phyloP scores from a whole-genome alignment of 2,888 invertebrate species.

The Microchrysa polita region DNA sequence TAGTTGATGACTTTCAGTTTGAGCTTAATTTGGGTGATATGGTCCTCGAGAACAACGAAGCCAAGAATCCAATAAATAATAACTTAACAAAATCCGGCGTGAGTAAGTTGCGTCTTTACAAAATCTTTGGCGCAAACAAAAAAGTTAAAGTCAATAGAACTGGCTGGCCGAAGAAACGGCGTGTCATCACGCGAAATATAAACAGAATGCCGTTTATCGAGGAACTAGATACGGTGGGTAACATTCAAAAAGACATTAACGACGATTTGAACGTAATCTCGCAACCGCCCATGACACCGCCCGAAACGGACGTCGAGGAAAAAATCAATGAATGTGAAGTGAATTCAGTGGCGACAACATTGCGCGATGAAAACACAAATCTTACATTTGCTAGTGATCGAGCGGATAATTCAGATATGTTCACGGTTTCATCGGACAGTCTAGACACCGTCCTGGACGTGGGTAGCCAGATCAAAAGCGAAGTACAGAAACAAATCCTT shows the following conservation, averaged over 20 bases:
- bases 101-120: conserved; percentile 45
- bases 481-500: conserved; percentile 35
- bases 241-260: neutral
- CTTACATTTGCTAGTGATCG: conserved; percentile 63
- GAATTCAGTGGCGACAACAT: neutral
- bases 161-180: conserved; percentile 75
- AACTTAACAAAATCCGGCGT: conserved; percentile 6
- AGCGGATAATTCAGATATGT: conserved; percentile 62
- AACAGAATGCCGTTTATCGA: conserved; percentile 28
- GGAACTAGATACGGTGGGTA: conserved; percentile 4
- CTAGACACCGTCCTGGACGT: conserved; percentile 62
- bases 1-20: conserved; percentile 56
- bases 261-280: conserved; percentile 46
- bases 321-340: conserved; percentile 50
- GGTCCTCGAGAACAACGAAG: conserved; percentile 27
- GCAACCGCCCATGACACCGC: conserved; percentile 54
- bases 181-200: conserved; percentile 53
- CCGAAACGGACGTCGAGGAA: conserved; percentile 51
- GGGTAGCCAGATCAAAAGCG: conserved; percentile 55
- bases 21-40: conserved; percentile 60
- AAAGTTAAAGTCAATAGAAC: conserved; percentile 76
- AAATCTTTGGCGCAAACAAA: conserved; percentile 47
- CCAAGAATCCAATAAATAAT: conserved; percentile 8
- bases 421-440: conserved; percentile 64
- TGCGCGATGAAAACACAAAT: conserved; percentile 49